Percentiles rank a stretch among this genome's conserved stretches.
Evolutionary conservation across 2,797 vertebrate species (phyloP).

Genomic region (Myripristis jacobus): DNA sequence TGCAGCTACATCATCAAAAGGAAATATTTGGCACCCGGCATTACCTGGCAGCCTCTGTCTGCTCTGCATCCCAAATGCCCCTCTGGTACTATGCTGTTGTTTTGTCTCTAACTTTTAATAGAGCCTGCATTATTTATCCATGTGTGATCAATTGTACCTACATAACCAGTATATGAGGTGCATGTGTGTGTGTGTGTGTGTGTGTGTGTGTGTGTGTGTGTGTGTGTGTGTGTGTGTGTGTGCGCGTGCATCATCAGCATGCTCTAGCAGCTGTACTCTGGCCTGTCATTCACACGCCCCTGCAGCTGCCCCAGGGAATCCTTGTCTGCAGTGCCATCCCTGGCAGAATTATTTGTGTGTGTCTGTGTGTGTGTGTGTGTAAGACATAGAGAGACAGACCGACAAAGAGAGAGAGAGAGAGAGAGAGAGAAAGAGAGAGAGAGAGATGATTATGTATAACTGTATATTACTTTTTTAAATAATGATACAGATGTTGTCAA

Average conservation of each 20-base stretch:
- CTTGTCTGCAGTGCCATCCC: slow-evolving; percentile 16
- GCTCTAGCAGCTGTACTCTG: slow-evolving; percentile 46
- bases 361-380: too few species aligned
- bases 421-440: too few species aligned
- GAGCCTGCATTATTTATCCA: slow-evolving; percentile 10
- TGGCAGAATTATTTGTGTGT: not conserved
- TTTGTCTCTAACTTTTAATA: slow-evolving; percentile 26
- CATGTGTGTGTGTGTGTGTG: slow-evolving; percentile 14
- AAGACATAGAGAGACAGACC: too few species aligned
- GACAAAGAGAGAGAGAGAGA: too few species aligned
- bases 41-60: slow-evolving; percentile 56
- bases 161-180: slow-evolving; percentile 13
- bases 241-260: slow-evolving; percentile 49
- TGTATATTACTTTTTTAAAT: slow-evolving; percentile 35
- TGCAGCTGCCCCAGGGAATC: slow-evolving; percentile 41
- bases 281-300: slow-evolving; percentile 47
- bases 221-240: slow-evolving; percentile 23
- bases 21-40: slow-evolving; percentile 65
- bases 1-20: slow-evolving; percentile 68
- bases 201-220: slow-evolving; percentile 24
- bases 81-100: slow-evolving; percentile 3
- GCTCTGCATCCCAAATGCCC: slow-evolving; percentile 45
- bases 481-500: not conserved
- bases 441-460: too few species aligned
- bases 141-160: slow-evolving; percentile 39